These are phyloP conservation scores for Colletes latitarsis DNA, from an alignment of 1,140 invertebrate species.

Conservation along the genomic window DNA sequence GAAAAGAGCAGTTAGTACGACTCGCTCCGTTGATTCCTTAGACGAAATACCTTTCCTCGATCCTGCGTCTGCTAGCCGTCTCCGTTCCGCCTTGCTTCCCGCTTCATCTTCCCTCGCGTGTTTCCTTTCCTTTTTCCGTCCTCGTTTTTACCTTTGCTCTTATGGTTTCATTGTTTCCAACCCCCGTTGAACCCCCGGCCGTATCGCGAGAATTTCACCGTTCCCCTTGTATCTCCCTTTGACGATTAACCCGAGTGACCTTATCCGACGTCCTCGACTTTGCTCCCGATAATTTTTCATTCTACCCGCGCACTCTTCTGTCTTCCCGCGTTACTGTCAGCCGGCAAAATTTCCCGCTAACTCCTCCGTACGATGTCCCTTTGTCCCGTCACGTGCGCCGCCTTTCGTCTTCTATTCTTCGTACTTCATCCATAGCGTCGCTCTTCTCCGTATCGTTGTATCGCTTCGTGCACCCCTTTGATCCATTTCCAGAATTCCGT, in stretches of 20 bases:
- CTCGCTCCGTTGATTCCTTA: slow-evolving; percentile 55
- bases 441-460: too few species aligned
- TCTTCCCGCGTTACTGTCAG: neutral
- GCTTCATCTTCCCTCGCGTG: neutral
- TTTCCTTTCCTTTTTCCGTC: neutral
- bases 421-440: neutral
- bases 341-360: neutral
- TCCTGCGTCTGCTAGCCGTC: slow-evolving; percentile 32
- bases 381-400: neutral
- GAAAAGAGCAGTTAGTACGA: slow-evolving; percentile 59
- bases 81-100: slow-evolving; percentile 27
- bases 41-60: slow-evolving; percentile 56
- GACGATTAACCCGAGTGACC: slow-evolving; percentile 4
- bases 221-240: neutral
- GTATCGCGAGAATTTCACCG: slow-evolving; percentile 5
- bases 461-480: too few species aligned
- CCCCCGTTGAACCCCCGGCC: neutral
- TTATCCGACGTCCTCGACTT: neutral
- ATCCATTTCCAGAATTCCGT: too few species aligned
- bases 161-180: slow-evolving; percentile 13
- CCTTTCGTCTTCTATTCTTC: too few species aligned
- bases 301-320: neutral
- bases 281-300: neutral
- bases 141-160: neutral
- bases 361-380: neutral